Conservation (phyloP, 2,797 vertebrate genomes). For the Eulemur mongoz region DNA sequence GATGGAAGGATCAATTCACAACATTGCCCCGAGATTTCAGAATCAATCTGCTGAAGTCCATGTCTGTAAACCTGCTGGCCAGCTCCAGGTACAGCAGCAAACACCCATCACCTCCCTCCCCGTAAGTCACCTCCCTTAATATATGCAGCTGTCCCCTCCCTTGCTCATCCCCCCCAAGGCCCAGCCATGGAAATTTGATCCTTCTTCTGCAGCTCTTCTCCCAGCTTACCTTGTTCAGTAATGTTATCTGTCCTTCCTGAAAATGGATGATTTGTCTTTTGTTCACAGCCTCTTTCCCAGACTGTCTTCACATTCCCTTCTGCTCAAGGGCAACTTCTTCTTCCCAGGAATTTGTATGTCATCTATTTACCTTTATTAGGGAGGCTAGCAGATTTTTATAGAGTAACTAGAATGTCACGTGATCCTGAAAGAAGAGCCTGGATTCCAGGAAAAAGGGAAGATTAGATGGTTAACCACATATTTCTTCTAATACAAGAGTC, state of each 20-base stretch:
- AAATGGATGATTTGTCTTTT: neutral
- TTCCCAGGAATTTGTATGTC: neutral
- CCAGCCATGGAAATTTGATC: neutral
- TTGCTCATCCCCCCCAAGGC: neutral
- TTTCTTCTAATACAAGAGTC: neutral
- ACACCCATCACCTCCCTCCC: too few relatives aligned
- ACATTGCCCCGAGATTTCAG: neutral
- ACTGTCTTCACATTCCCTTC: neutral
- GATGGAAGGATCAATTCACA: neutral
- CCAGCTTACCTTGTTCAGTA: neutral
- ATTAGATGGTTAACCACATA: neutral
- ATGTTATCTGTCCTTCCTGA: neutral
- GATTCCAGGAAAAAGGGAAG: neutral
- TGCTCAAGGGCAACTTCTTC: neutral
- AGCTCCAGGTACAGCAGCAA: neutral
- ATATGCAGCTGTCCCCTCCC: too few relatives aligned
- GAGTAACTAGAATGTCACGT: neutral
- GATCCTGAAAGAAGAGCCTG: neutral
- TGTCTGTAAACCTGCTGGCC: neutral
- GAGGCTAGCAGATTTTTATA: neutral
- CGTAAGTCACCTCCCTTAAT: neutral
- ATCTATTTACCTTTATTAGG: neutral
- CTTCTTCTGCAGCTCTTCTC: neutral
- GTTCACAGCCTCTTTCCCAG: neutral
- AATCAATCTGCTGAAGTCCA: neutral